phyloP scores from a whole-genome alignment of 1,140 invertebrate species.

The Stegodyphus mimosarum region DNA sequence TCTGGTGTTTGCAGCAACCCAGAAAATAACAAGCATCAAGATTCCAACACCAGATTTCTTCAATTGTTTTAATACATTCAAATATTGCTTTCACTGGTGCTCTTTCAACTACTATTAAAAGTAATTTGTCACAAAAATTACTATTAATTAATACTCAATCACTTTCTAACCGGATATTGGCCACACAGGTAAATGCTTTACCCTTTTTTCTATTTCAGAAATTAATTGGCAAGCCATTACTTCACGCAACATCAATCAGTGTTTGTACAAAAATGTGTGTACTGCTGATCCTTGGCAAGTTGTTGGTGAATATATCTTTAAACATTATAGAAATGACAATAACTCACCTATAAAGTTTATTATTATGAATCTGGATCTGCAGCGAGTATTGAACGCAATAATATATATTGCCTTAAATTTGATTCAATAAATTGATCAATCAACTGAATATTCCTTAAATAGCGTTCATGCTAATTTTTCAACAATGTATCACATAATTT shows the following conservation, averaged over 20 bases:
- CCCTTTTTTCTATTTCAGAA: background rate
- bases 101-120: background rate
- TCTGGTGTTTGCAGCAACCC: background rate
- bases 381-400: too few relatives aligned
- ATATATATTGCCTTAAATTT: too few relatives aligned
- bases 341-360: background rate
- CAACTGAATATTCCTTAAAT: too few relatives aligned
- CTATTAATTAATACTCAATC: background rate
- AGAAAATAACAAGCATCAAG: background rate
- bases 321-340: background rate
- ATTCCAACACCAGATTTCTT: background rate
- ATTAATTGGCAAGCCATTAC: background rate
- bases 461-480: too few relatives aligned
- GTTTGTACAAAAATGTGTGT: background rate
- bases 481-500: too few relatives aligned
- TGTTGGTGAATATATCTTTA: too few relatives aligned
- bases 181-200: constrained; percentile 11
- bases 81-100: background rate
- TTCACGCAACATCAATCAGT: background rate
- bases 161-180: constrained; percentile 12
- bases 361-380: background rate
- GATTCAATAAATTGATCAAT: too few relatives aligned
- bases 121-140: background rate
- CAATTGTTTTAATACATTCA: background rate
- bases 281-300: background rate